These are phyloP conservation scores for Drosophila lacteicornis DNA, from an alignment of 1,140 invertebrate genomes.

Conservation along the genomic window DNA sequence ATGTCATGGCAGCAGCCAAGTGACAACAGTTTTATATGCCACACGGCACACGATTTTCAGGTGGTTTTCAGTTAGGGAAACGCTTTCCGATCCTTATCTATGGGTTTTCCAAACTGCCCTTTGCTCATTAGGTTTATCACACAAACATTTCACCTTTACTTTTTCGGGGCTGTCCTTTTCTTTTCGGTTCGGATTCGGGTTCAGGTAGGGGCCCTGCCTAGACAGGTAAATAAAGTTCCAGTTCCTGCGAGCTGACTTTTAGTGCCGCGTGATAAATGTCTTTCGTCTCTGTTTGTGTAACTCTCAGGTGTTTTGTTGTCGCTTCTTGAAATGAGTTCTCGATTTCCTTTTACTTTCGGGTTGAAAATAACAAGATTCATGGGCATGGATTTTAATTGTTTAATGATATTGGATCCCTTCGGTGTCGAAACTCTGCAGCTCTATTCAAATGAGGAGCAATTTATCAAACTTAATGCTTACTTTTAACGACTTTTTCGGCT, in stretches of 20 bases:
- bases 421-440: constrained; percentile 10
- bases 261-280: constrained; percentile 70
- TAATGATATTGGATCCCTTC: constrained; percentile 13
- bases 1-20: constrained; percentile 58
- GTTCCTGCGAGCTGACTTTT: constrained; percentile 61
- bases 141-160: constrained; percentile 77
- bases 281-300: constrained; percentile 28
- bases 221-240: constrained; percentile 63
- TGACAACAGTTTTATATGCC: constrained; percentile 78
- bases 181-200: constrained; percentile 2
- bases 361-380: not conserved
- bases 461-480: constrained; percentile 29
- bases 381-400: constrained; percentile 35
- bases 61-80: constrained; percentile 5
- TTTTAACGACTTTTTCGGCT: constrained; percentile 14
- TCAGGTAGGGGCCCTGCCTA: constrained; percentile 44
- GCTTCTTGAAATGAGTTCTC: constrained; percentile 48
- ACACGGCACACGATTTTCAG: constrained; percentile 54
- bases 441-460: constrained; percentile 33
- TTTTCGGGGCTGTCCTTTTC: constrained; percentile 31
- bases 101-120: constrained; percentile 39
- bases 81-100: constrained; percentile 38
- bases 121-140: constrained; percentile 79
- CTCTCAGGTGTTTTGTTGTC: constrained; percentile 62
- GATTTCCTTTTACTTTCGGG: constrained; percentile 1